Conservation (phyloP, 2,888 invertebrate species). For the Celastrina argiolus region DNA sequence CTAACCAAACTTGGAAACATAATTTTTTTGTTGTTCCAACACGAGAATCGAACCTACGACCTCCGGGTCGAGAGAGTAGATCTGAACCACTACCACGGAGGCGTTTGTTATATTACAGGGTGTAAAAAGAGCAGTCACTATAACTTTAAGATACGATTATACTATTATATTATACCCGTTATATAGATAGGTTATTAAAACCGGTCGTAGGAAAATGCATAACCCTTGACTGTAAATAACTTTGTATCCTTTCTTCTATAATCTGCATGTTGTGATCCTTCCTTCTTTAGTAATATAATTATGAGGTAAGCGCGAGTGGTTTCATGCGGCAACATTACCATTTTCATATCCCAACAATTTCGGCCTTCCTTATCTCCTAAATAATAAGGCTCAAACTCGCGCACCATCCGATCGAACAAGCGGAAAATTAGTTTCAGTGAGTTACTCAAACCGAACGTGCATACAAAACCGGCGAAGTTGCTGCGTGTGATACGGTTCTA, state of each 20-base stretch:
- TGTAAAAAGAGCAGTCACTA: too few relatives aligned
- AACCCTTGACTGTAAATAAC: neutral
- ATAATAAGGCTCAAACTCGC: slow-evolving; percentile 38
- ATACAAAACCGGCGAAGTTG: slow-evolving; percentile 45
- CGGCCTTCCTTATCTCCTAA: slow-evolving; percentile 30
- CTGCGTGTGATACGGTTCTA: slow-evolving; percentile 48
- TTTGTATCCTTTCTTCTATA: slow-evolving; percentile 26
- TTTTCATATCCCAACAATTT: slow-evolving; percentile 28
- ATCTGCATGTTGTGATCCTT: slow-evolving; percentile 25
- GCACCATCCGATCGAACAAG: slow-evolving; percentile 31
- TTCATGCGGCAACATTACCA: slow-evolving; percentile 37
- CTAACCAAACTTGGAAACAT: too few relatives aligned
- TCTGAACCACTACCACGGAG: too few relatives aligned
- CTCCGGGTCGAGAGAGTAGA: too few relatives aligned
- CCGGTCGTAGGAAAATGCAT: too few relatives aligned
- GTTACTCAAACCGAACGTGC: slow-evolving; percentile 36
- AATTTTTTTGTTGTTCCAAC: too few relatives aligned
- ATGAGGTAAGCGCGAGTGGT: slow-evolving; percentile 44
- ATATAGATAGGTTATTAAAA: too few relatives aligned
- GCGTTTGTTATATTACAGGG: too few relatives aligned
- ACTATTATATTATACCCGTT: too few relatives aligned
- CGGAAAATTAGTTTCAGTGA: slow-evolving; percentile 40
- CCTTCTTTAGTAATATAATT: slow-evolving; percentile 47
- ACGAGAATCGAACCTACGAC: too few relatives aligned
- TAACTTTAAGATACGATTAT: too few relatives aligned